Evolutionary conservation across 2,797 vertebrate species (phyloP).

Genomic region (Ficedula albicollis): DNA sequence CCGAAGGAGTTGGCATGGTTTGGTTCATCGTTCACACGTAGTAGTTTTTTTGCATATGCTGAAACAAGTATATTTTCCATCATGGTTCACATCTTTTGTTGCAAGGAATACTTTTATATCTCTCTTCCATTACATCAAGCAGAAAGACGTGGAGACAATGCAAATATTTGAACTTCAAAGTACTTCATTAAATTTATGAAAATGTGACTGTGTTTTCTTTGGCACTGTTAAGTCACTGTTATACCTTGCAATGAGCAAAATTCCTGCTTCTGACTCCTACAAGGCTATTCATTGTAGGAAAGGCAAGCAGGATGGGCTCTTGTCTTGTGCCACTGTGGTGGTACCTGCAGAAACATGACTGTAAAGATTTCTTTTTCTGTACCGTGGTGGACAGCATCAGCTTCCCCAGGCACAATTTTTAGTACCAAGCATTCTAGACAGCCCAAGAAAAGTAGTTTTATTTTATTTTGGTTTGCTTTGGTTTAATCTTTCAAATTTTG

Average conservation of each 20-base stretch:
- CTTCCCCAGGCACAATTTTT: background rate
- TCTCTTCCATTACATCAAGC: background rate
- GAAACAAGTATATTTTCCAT: background rate
- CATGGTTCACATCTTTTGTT: background rate
- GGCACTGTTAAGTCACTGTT: background rate
- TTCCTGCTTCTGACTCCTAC: background rate
- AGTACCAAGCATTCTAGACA: background rate
- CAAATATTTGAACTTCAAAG: background rate
- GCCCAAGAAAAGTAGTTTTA: background rate
- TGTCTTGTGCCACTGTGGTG: background rate
- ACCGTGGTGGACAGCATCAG: accelerated
- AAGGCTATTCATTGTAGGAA: background rate
- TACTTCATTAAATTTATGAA: background rate
- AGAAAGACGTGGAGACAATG: background rate
- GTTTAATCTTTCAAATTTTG: background rate
- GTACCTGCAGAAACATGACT: background rate
- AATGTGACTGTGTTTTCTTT: background rate
- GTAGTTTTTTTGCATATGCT: background rate
- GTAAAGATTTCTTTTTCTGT: background rate
- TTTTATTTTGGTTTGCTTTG: background rate
- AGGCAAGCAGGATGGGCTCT: background rate
- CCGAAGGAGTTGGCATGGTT: background rate
- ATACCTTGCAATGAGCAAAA: background rate
- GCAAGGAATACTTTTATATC: background rate
- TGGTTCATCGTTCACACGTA: accelerated